Evolutionary conservation across 1,140 invertebrate genomes (phyloP), one percentile per base, ranked within the genome.

Genomic region (Anastrepha ludens): DNA sequence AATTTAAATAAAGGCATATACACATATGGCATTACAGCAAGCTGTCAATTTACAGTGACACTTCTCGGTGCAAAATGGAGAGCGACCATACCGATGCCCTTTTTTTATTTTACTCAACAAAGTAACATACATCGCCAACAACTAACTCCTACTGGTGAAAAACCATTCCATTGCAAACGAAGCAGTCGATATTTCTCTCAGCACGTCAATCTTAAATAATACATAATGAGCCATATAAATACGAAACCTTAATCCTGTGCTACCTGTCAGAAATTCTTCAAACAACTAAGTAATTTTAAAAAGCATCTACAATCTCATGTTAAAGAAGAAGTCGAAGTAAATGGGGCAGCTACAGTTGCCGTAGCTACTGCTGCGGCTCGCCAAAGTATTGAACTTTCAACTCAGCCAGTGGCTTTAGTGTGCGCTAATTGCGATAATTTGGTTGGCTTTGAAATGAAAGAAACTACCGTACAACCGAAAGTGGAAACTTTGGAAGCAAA

Each of bases 51-150:
- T 93, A 87, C 91, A 93, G 86, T 89, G 92, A 8, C 92, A 93
- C 86, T 92, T 90, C 85, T 91, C 91, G 20, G 92, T 93, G 29
- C 92, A 93, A 87, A 93, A 91, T 87, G 92, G 92, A 44, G 92
- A 93, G 87, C 89, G 92, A 86, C 92, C 92, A 87, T 93, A 91
- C 89, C 90, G 89, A 60, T 93, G 92, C 86, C 91, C 89, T 64
- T 92, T 93, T 85, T 93, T 92, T 90, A 90, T 91, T 93, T 93
- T 85, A 93, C 91, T 62, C 92, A 93, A 89, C 92, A 93, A 86
- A 92, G 92, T 87, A 93, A 93, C 89, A 91, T 93, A 91, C 93
- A 91, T 74, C 92, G 92, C 67, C 92, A 93, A 89, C 91, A 93
- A 89, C 91, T 93, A 89, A 92, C 90, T 89, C 92, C 93, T 88